Percentiles rank a stretch among this genome's conserved stretches.
Conservation (phyloP, 2,113 vertebrate genomes). For the Australoheros scitulus region DNA sequence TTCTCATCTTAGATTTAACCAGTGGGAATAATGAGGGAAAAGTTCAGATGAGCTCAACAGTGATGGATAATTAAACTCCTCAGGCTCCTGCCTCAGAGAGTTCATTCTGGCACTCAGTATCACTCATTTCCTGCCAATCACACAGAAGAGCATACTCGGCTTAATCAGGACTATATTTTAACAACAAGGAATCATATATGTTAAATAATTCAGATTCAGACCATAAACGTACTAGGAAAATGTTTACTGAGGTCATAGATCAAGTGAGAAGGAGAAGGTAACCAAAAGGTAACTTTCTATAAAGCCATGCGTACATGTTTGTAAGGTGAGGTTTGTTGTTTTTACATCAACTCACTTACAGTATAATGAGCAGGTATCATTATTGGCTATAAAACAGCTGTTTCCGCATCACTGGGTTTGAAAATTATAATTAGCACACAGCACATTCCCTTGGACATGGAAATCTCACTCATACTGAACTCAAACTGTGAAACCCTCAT, state of each 20-base stretch:
- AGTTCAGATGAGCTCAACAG: conserved; percentile 10
- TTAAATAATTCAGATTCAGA: not conserved
- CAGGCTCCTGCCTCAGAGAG: not conserved
- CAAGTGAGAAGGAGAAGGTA: not conserved
- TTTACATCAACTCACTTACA: too few relatives aligned
- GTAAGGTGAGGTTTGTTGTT: too few relatives aligned
- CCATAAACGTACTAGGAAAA: not conserved
- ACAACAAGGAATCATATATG: not conserved
- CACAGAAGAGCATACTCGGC: not conserved
- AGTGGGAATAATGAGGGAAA: not conserved
- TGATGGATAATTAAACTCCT: not conserved
- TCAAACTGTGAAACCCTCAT: too few relatives aligned
- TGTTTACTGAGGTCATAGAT: not conserved
- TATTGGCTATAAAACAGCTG: too few relatives aligned
- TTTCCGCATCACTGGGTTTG: too few relatives aligned
- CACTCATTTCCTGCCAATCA: not conserved
- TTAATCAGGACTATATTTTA: not conserved
- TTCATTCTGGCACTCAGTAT: not conserved
- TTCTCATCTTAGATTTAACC: not conserved
- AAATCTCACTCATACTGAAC: too few relatives aligned
- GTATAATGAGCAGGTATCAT: too few relatives aligned
- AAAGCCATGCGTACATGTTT: too few relatives aligned
- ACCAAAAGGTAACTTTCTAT: not conserved
- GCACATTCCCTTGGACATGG: too few relatives aligned
- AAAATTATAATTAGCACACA: too few relatives aligned